These are phyloP conservation scores for Meleagris gallopavo DNA, from an alignment of 2,113 vertebrate species.

Conservation along the genomic window DNA sequence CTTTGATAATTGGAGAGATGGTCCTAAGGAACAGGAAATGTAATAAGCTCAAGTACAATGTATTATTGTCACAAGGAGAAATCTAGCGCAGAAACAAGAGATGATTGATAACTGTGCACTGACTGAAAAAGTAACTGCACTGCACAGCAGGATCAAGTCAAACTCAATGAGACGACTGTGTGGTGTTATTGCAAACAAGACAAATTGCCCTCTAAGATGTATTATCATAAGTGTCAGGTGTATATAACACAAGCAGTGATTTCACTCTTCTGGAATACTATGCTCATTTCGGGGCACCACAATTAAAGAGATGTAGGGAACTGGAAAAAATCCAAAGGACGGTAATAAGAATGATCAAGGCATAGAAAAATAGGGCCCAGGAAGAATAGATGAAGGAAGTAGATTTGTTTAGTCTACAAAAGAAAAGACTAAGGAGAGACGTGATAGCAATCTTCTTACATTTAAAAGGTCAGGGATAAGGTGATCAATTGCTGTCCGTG, in stretches of 20 bases:
- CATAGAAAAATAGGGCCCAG: constrained; percentile 37
- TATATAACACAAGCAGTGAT: constrained; percentile 23
- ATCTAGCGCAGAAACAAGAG: neutral
- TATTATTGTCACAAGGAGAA: neutral
- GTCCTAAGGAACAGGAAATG: neutral
- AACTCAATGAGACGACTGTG: neutral
- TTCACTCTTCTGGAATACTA: constrained; percentile 54
- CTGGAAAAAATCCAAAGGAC: constrained; percentile 52
- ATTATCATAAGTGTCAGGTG: constrained; percentile 2
- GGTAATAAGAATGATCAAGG: neutral
- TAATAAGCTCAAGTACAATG: neutral
- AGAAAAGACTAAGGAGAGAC: constrained; percentile 27
- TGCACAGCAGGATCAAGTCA: neutral
- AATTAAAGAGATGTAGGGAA: neutral
- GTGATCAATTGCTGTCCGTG: neutral
- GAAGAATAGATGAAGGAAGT: constrained; percentile 51
- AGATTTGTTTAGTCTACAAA: constrained; percentile 71
- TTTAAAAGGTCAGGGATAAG: constrained; percentile 34
- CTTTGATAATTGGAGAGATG: neutral
- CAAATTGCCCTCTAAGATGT: neutral
- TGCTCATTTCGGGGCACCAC: neutral
- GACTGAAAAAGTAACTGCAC: neutral
- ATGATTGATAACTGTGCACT: neutral
- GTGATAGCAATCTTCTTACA: constrained; percentile 21
- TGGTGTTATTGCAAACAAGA: constrained; percentile 13